These are phyloP conservation scores for Microchrysa polita DNA, from an alignment of 2,888 invertebrate genomes.

Conservation along the genomic window DNA sequence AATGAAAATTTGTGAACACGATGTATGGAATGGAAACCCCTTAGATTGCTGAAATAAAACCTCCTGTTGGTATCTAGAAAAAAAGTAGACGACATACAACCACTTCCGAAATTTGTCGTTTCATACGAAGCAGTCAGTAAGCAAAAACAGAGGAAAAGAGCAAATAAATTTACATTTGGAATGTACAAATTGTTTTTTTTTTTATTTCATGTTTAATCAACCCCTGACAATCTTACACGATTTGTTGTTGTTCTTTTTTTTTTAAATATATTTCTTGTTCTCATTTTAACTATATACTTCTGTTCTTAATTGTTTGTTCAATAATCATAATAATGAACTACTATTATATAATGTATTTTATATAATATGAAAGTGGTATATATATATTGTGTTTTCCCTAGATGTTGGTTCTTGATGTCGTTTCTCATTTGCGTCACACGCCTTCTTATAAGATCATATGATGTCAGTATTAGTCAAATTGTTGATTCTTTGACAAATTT, in stretches of 20 bases:
- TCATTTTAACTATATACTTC: conserved; percentile 35
- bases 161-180: conserved; percentile 49
- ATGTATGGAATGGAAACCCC: too few species aligned
- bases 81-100: too few species aligned
- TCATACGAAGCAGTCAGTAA: neutral
- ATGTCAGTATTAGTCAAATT: neutral
- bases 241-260: conserved; percentile 41
- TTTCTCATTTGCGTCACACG: conserved; percentile 24
- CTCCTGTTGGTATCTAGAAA: too few species aligned
- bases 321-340: conserved; percentile 41
- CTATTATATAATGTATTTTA: conserved; percentile 34
- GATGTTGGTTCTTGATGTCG: conserved; percentile 25
- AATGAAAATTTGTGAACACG: too few species aligned
- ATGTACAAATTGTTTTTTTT: conserved; percentile 49
- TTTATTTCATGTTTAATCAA: conserved; percentile 47
- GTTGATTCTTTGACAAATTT: neutral
- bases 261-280: conserved; percentile 32
- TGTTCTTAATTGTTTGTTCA: conserved; percentile 32
- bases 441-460: conserved; percentile 5
- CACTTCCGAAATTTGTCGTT: neutral
- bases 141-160: conserved; percentile 23
- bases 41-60: too few species aligned
- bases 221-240: conserved; percentile 46
- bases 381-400: conserved; percentile 38
- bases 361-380: conserved; percentile 35